Base-by-base conservation (phyloP, 1,140 invertebrate species). In the Nomia melanderi region DNA sequence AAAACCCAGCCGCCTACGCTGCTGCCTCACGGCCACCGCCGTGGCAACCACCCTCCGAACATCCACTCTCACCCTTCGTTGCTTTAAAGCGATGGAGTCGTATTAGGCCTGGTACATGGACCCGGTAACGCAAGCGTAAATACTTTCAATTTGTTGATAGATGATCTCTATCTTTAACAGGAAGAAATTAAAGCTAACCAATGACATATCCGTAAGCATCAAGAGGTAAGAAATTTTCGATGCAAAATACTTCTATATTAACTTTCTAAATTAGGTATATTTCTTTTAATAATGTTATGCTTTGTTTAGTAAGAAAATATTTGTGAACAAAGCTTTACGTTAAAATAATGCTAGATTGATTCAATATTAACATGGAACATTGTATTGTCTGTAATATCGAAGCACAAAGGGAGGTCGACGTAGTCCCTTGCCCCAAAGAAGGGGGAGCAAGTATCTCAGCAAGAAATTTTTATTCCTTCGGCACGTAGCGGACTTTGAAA, bases 51-150 rank as follows among this genome's bases (percentile, higher is more conserved):
- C 87, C 88, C 89, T 88, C 79, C 63, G 80, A 82, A 84, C 75
- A 86, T 88, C 83, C 74, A 84, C 85, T 85, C 86, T 87, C 79
- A 79, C 88, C 80, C 87, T 74, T 83, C 81, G 81, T 78, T 70
- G 84, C 78, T 90, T 91, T 90, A 91, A 90, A 91, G 88, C 89
- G 88, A 91, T 90, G 88, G 89, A 77, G 81, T 62, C 82, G 83
- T 89, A 89, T 88, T 87, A 85, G 73, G 70, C 31, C 12, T 12
- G 44, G 14, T 36, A 54, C 27, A 63, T 54, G 31, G 23, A 78
- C 20, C 47, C 44, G 44, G 31, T 53, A 39, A 20, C 59, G 39
- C 75, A 63, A 25, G 44, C 59, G 31, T 17, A 25, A 8, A 14
- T 31, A 20, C 14, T 54, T 78, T 44, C 3, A 1, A 56, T 66